These are phyloP conservation scores for Strigops habroptila DNA, from an alignment of 2,113 vertebrate species.

Conservation along the genomic window DNA sequence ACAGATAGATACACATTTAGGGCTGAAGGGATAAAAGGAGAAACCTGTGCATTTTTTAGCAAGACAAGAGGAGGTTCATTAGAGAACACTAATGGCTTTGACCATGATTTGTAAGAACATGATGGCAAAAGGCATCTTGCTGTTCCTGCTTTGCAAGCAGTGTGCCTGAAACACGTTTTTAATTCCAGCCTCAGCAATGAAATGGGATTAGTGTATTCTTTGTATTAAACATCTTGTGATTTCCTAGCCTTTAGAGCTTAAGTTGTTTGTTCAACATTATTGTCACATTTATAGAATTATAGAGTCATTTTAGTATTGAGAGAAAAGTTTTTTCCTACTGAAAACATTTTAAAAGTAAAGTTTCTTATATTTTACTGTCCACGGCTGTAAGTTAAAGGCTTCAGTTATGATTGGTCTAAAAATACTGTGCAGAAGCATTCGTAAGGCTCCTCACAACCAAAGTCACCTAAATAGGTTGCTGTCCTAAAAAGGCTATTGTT, in stretches of 20 bases:
- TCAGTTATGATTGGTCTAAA: background rate
- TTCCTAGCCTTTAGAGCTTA: background rate
- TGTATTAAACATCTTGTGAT: background rate
- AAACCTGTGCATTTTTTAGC: background rate
- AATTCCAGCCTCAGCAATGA: background rate
- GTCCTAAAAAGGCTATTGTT: background rate
- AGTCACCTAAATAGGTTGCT: background rate
- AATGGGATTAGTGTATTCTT: background rate
- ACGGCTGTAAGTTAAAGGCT: background rate
- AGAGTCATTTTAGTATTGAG: background rate
- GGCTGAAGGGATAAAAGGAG: background rate
- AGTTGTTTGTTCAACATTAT: constrained; percentile 2
- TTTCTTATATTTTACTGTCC: background rate
- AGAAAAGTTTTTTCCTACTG: background rate
- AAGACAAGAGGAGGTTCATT: background rate
- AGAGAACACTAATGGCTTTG: background rate
- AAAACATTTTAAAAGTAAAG: background rate
- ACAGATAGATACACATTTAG: background rate
- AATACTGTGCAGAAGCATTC: background rate
- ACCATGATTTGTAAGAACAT: background rate
- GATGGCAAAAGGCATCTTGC: background rate
- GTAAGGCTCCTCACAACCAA: background rate
- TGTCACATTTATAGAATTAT: background rate
- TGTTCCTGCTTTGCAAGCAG: background rate
- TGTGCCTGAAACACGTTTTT: background rate